Percentiles rank a stretch among this genome's conserved stretches.
These are phyloP conservation scores for Serinus canaria DNA, from an alignment of 2,113 vertebrate genomes.

Conservation along the genomic window DNA sequence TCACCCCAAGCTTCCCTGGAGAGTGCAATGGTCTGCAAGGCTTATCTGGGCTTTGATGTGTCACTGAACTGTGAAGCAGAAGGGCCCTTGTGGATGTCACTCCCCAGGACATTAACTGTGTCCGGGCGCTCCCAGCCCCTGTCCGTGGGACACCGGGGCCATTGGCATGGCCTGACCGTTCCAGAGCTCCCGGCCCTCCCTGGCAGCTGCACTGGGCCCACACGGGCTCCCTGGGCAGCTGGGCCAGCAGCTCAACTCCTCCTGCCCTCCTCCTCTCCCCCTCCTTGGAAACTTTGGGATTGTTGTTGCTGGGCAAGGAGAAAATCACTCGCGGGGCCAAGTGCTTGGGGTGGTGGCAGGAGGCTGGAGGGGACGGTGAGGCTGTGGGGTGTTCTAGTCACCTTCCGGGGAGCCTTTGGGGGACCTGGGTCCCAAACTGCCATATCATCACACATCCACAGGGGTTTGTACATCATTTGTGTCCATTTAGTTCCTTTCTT, in stretches of 20 bases:
- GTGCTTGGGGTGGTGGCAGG: neutral
- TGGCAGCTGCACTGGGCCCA: fast-evolving
- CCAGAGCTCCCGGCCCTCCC: neutral
- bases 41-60: conserved; percentile 18
- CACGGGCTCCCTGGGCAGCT: fast-evolving
- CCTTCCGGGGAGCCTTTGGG: fast-evolving
- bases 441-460: fast-evolving
- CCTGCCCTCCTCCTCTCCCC: neutral
- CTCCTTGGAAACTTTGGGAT: neutral
- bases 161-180: neutral
- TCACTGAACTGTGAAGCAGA: neutral
- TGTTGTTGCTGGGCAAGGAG: neutral
- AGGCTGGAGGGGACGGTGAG: neutral
- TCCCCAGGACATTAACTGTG: neutral
- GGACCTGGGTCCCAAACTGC: neutral
- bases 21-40: neutral
- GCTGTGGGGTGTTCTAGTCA: fast-evolving
- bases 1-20: neutral
- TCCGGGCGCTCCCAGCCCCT: neutral
- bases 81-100: neutral
- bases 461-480: neutral
- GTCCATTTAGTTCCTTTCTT: neutral
- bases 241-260: neutral
- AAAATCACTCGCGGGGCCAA: fast-evolving
- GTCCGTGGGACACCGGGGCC: neutral